Evolutionary conservation across 2,113 vertebrate species (phyloP).

Genomic region (Gnathonemus echidnorhynchus): DNA sequence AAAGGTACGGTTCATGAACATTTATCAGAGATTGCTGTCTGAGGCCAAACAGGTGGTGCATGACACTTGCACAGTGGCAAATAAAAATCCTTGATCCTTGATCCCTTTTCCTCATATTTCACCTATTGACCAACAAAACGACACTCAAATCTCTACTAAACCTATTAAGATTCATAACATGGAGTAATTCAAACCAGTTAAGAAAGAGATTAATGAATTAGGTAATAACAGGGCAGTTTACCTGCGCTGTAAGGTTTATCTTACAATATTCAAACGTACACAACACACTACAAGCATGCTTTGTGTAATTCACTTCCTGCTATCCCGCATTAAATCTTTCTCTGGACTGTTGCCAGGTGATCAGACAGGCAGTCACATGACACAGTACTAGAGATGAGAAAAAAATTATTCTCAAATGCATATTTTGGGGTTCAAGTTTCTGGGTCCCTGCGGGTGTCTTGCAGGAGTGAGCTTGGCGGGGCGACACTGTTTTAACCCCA

Average conservation of each 20-base stretch:
- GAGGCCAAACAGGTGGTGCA: not conserved
- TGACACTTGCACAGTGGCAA: not conserved
- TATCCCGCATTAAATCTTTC: not conserved
- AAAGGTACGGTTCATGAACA: not conserved
- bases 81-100: not conserved
- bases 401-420: not conserved
- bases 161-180: not conserved
- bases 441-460: constrained; percentile 18
- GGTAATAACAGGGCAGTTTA: not conserved
- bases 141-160: not conserved
- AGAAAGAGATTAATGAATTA: not conserved
- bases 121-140: not conserved
- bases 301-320: not conserved
- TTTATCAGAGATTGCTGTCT: not conserved
- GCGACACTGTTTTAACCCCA: constrained; percentile 47
- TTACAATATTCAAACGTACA: not conserved
- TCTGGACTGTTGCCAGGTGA: constrained; percentile 13
- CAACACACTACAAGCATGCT: not conserved
- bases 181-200: not conserved
- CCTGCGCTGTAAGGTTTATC: not conserved
- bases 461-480: constrained; percentile 18
- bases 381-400: not conserved
- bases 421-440: not conserved
- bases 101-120: not conserved
- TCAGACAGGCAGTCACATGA: constrained; percentile 20